phyloP scores from a whole-genome alignment of 1,140 invertebrate genomes.

The Apis florea region DNA sequence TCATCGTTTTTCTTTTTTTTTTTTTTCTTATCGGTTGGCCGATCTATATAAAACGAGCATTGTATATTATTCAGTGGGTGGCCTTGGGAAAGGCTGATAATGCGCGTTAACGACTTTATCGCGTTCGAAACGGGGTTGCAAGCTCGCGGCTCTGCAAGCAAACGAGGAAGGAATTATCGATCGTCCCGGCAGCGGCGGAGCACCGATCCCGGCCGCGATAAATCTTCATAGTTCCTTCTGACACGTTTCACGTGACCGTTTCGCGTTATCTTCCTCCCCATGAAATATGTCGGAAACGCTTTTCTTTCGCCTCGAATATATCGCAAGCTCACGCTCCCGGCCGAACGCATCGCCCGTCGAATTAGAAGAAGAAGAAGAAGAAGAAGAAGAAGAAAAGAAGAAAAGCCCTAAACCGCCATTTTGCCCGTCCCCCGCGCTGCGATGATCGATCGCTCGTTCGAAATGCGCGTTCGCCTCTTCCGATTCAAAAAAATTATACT shows the following conservation, averaged over 20 bases:
- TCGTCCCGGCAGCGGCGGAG: slow-evolving; percentile 36
- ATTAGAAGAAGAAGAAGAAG: neutral
- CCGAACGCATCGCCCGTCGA: neutral
- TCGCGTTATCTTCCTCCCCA: slow-evolving; percentile 60
- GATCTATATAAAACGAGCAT: slow-evolving; percentile 55
- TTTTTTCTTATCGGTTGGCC: neutral
- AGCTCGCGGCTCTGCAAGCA: slow-evolving; percentile 57
- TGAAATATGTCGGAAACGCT: slow-evolving; percentile 67
- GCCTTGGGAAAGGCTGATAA: slow-evolving; percentile 64
- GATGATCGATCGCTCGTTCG: no score
- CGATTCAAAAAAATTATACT: no score
- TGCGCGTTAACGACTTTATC: slow-evolving; percentile 68
- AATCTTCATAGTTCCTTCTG: slow-evolving; percentile 67
- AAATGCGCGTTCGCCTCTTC: no score
- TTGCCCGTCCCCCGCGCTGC: no score
- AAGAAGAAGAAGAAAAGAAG: slow-evolving; percentile 6
- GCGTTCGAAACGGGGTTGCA: slow-evolving; percentile 61
- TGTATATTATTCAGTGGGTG: slow-evolving; percentile 62
- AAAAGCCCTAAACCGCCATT: no score
- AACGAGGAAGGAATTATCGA: slow-evolving; percentile 67
- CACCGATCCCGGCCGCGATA: slow-evolving; percentile 63
- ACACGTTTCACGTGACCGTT: slow-evolving; percentile 66
- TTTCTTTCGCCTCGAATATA: slow-evolving; percentile 64
- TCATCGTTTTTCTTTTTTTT: no score
- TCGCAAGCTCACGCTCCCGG: slow-evolving; percentile 59